A percentile compares a stretch with the other conserved stretches of the same genome.
Conservation (phyloP, 1,140 invertebrate species). For the Sesamia nonagrioides region DNA sequence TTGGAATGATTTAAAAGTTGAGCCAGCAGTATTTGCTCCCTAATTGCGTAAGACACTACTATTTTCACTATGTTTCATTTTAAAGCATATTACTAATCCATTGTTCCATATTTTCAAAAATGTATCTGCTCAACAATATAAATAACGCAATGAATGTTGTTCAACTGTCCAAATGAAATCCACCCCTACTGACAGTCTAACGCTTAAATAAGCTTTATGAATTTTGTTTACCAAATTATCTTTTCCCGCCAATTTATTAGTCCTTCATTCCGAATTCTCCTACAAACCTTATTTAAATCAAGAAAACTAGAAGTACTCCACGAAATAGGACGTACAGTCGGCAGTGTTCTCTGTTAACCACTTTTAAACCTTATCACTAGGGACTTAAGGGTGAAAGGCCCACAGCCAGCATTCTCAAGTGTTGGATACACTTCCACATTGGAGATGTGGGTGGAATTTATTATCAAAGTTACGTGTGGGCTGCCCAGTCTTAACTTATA, state of each 20-base stretch:
- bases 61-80: too few species aligned
- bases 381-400: neutral
- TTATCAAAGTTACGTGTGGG: constrained; percentile 41
- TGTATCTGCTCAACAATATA: too few species aligned
- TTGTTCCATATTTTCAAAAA: too few species aligned
- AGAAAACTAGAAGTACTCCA: constrained; percentile 6
- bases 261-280: neutral
- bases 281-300: neutral
- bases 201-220: neutral
- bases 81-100: too few species aligned
- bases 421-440: neutral
- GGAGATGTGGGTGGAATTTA: constrained; percentile 43
- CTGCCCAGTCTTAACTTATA: constrained; percentile 29
- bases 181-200: too few species aligned
- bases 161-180: too few species aligned
- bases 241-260: neutral
- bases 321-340: neutral
- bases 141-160: too few species aligned
- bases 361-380: neutral
- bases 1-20: too few species aligned
- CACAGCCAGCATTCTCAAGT: neutral
- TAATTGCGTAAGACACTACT: too few species aligned
- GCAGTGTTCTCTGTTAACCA: neutral
- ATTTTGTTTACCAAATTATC: neutral
- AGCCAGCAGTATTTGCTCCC: too few species aligned